These are phyloP conservation scores for Amblyteles armatorius DNA, from an alignment of 2,888 invertebrate species.

Conservation along the genomic window DNA sequence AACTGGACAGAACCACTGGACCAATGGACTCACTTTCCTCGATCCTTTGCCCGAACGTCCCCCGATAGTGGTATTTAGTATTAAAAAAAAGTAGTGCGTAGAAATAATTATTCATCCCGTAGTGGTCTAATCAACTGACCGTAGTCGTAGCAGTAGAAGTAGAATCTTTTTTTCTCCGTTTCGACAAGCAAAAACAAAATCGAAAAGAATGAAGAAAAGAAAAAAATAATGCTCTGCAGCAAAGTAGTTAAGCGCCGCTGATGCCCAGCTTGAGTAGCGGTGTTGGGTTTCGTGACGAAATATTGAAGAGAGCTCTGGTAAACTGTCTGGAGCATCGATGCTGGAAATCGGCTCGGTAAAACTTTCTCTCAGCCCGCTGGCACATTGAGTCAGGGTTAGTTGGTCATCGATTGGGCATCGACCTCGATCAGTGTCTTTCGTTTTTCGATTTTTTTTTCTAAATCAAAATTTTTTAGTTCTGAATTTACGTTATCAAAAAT, in stretches of 20 bases:
- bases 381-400: slow-evolving; percentile 41
- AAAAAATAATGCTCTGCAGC: neutral
- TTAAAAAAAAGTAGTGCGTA: slow-evolving; percentile 24
- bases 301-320: neutral
- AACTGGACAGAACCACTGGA: slow-evolving; percentile 77
- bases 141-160: slow-evolving; percentile 19
- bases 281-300: slow-evolving; percentile 11
- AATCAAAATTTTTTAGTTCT: too few relatives aligned
- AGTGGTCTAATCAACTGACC: slow-evolving; percentile 31
- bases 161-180: neutral
- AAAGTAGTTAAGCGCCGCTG: neutral
- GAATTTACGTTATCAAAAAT: neutral
- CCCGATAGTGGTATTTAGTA: slow-evolving; percentile 24
- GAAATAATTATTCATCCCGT: slow-evolving; percentile 30
- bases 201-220: neutral
- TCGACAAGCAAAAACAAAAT: neutral
- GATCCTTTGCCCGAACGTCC: slow-evolving; percentile 26
- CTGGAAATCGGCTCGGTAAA: slow-evolving; percentile 18
- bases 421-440: slow-evolving; percentile 19
- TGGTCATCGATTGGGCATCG: slow-evolving; percentile 46
- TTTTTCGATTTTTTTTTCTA: slow-evolving; percentile 24
- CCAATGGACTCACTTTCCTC: slow-evolving; percentile 60
- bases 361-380: slow-evolving; percentile 17
- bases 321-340: neutral
- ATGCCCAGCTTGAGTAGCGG: slow-evolving; percentile 12